Conservation (phyloP, 35 echinoderm and acorn worm species). For the Strongylocentrotus purpuratus region DNA sequence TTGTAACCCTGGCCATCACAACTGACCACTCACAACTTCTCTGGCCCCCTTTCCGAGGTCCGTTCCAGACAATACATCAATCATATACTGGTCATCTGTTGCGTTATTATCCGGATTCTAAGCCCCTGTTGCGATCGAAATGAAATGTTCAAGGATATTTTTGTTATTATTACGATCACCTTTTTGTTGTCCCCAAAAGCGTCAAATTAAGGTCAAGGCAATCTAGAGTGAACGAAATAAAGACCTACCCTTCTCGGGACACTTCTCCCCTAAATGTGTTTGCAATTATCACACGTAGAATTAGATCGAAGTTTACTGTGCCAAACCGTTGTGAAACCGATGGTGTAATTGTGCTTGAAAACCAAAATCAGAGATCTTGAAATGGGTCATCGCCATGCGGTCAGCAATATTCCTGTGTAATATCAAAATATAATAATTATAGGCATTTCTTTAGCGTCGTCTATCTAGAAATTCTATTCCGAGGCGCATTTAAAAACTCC, state of each 20-base stretch:
- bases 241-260: neutral
- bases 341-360: no score
- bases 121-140: neutral
- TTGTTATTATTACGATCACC: neutral
- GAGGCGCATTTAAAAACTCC: no score
- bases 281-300: neutral
- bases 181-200: neutral
- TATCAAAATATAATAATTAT: no score
- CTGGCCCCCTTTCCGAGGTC: neutral
- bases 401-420: no score
- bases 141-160: constrained; percentile 2
- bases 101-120: neutral
- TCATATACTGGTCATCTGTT: neutral
- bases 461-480: no score
- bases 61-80: neutral
- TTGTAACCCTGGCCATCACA: neutral
- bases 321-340: neutral
- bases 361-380: no score
- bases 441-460: no score
- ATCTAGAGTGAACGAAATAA: no score
- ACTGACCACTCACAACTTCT: neutral
- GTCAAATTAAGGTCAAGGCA: neutral
- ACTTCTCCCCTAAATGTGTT: neutral
- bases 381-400: no score
- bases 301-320: neutral